Conservation (phyloP, 1,140 invertebrate genomes). For the Anastatus disparis region DNA sequence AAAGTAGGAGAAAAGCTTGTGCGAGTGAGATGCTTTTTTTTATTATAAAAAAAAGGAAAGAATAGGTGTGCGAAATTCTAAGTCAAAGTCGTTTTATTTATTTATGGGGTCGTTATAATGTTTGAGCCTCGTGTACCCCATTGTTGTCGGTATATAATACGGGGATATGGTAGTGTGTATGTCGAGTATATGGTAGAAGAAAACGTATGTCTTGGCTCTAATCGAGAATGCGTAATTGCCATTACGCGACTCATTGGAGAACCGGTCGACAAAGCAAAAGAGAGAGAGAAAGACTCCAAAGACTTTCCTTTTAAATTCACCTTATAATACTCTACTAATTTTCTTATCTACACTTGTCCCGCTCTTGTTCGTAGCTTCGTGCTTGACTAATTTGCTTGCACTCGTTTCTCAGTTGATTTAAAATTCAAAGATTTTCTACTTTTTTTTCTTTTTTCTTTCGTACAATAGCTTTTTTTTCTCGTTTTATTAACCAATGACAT, state of each 20-base stretch:
- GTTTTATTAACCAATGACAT: too few species aligned
- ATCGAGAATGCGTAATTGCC: slow-evolving; percentile 27
- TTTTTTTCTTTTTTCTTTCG: neutral
- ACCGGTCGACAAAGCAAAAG: neutral
- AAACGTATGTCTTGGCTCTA: neutral
- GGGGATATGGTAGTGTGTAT: too few species aligned
- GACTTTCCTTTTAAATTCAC: neutral
- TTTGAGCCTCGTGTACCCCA: slow-evolving; percentile 6
- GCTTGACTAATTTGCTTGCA: slow-evolving; percentile 25
- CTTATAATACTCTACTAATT: slow-evolving; percentile 27
- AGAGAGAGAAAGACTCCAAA: too few species aligned
- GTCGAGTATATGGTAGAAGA: neutral
- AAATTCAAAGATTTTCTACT: too few species aligned
- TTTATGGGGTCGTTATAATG: slow-evolving; percentile 14
- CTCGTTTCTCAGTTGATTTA: too few species aligned
- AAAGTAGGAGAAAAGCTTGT: too few species aligned
- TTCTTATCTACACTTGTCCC: slow-evolving; percentile 11
- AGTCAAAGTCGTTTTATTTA: neutral
- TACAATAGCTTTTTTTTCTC: neutral
- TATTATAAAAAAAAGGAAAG: too few species aligned
- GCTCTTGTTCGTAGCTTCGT: neutral
- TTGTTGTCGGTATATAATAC: slow-evolving; percentile 15
- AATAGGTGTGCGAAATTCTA: neutral
- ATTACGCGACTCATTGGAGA: slow-evolving; percentile 19
- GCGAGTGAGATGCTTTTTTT: too few species aligned